Conservation (phyloP, 2,888 invertebrate species). For the Hypomecis atomaria region DNA sequence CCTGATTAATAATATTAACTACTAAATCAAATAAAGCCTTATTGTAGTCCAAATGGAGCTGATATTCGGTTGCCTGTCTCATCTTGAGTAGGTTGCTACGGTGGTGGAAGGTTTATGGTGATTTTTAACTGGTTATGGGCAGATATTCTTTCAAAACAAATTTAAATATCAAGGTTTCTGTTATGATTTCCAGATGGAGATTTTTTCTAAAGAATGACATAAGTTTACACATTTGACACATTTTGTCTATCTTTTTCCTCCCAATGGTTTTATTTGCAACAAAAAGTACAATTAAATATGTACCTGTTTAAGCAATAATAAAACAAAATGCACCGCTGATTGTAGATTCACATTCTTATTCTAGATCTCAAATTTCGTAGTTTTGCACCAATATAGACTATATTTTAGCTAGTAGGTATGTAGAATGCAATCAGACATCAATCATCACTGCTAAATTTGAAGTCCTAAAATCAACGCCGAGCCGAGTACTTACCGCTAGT, state of each 20-base stretch:
- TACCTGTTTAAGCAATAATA: conserved; percentile 41
- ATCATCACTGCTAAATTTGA: conserved; percentile 14
- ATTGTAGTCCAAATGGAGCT: conserved; percentile 30
- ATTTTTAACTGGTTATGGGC: conserved; percentile 44
- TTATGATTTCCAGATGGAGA: conserved; percentile 2
- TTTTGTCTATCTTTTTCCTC: conserved; percentile 48
- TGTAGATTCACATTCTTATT: conserved; percentile 49
- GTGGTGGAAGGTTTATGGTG: conserved; percentile 51
- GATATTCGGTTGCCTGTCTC: conserved; percentile 60
- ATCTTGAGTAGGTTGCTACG: conserved; percentile 54
- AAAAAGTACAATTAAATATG: conserved; percentile 51
- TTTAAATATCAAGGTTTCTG: neutral
- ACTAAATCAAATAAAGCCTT: conserved; percentile 46
- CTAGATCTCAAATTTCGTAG: conserved; percentile 40
- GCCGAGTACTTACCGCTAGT: conserved; percentile 10
- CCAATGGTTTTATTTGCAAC: conserved; percentile 41
- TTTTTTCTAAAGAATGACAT: neutral
- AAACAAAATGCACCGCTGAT: conserved; percentile 54
- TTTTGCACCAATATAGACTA: conserved; percentile 40
- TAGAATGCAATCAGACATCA: conserved; percentile 30
- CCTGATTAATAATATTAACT: conserved; percentile 42
- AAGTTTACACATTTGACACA: conserved; percentile 15
- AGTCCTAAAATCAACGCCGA: conserved; percentile 8
- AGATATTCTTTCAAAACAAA: conserved; percentile 5
- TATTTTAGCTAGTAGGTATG: conserved; percentile 46